Base-by-base conservation (phyloP, 2,113 vertebrate genomes). In the Sapayoa aenigma region DNA sequence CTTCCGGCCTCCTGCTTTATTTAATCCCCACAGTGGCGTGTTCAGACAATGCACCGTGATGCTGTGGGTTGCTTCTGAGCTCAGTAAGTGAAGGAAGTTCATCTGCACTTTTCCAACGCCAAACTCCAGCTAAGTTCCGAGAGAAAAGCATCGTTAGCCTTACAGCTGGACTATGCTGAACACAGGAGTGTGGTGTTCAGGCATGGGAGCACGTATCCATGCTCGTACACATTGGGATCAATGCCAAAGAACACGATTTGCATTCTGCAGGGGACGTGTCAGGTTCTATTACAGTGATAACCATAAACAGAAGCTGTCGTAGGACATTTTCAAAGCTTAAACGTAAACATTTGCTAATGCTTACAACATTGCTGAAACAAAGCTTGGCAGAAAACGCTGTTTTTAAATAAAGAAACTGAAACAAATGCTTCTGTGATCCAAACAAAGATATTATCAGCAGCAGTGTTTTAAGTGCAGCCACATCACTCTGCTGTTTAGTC, bases 41-140 rank as follows among this genome's bases (percentile, higher is more conserved):
- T 97, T 98, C 39, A 98, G 98, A 95, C 99, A 99, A 91, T 99
- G 99, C 84, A 99, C 90, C 17, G 98, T 99, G 96, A 99, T 98
- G 94, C 95, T 97, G 47, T 99, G 99, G 76, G 97, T 98, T 92
- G 98, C 99, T 96, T 99, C 98, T n/a, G 98, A 97, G 95, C 99
- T 99, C 97, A 99, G 96, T 81, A 99, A 98, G 95, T 99, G 99
- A 95, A 99, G 98, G 95, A 99, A 99, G 96, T 99, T 99, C 99
- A 99, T 99, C 97, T 99, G 99, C 85, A 99, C 99, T 97, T 99
- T 99, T 68, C 98, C 98, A 47, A 99, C 80, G 65, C 97, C 98
- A 50, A 99, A 99, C 89, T 97, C 98, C 98, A 99, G 96, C 99
- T 99, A 94, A 87, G 71, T 77, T 74, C 76, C 18, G 31, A 95